These are phyloP conservation scores for Agrilus cyanescens DNA, from an alignment of 2,888 invertebrate genomes.

Conservation along the genomic window DNA sequence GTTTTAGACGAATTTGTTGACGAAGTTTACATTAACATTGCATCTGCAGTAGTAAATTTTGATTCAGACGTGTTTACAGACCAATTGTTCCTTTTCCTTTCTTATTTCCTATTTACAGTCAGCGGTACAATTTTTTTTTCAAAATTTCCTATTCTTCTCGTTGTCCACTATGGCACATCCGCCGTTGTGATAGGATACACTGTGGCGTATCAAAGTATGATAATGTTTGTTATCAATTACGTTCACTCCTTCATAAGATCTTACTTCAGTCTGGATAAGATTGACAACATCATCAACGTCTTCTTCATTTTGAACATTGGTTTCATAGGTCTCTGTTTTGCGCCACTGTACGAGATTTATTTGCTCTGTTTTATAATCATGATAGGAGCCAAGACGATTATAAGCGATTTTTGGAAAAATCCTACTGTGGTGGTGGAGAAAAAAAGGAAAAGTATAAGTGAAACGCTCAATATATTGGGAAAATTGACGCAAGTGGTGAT, in stretches of 20 bases:
- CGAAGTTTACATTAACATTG: no score
- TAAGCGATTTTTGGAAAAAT: conserved; percentile 6
- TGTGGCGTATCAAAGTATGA: conserved; percentile 8
- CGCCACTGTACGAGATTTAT: conserved; percentile 7
- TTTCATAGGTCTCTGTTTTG: conserved; percentile 9
- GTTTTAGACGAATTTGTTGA: no score
- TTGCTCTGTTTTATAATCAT: conserved; percentile 9
- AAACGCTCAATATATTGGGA: conserved; percentile 3
- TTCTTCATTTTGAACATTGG: conserved; percentile 3
- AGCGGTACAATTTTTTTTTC: conserved; percentile 10
- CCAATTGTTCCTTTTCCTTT: neutral
- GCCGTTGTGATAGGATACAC: conserved; percentile 6
- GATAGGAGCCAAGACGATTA: conserved; percentile 6
- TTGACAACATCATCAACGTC: neutral
- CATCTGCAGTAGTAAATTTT: no score
- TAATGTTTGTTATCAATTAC: conserved; percentile 10
- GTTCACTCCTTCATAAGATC: neutral
- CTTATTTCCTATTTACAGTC: conserved; percentile 5
- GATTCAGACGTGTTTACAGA: no score
- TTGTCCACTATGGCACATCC: conserved; percentile 2
- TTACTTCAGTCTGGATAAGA: neutral
- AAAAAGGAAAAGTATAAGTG: conserved; percentile 4
- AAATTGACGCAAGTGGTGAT: conserved; percentile 5
- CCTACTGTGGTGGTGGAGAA: conserved; percentile 1
- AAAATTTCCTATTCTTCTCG: conserved; percentile 9